Evolutionary conservation across 2,888 invertebrate species (phyloP).

Genomic region (Eurytoma californica): DNA sequence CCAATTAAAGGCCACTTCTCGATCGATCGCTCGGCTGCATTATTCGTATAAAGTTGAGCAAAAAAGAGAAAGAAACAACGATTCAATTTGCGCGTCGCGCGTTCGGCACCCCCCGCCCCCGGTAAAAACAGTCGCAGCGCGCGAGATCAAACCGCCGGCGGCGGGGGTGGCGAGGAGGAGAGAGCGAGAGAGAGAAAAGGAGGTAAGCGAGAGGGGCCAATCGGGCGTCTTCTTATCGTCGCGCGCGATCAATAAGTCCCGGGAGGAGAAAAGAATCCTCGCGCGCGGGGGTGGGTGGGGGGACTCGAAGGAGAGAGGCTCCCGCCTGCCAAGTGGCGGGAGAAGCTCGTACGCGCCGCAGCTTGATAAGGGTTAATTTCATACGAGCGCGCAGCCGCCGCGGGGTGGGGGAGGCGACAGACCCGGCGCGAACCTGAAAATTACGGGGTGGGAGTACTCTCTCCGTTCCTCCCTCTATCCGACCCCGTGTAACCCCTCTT

Average conservation of each 20-base stretch:
- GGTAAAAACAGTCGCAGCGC: slow-evolving; percentile 22
- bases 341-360: slow-evolving; percentile 40
- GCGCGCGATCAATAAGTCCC: slow-evolving; percentile 71
- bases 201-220: slow-evolving; percentile 64
- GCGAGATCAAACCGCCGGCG: slow-evolving; percentile 21
- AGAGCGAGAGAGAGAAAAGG: neutral
- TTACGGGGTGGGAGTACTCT: slow-evolving; percentile 45
- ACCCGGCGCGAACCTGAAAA: slow-evolving; percentile 46
- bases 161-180: neutral
- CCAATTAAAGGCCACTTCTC: neutral
- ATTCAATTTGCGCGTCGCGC: slow-evolving; percentile 41
- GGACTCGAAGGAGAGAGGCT: slow-evolving; percentile 17
- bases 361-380: slow-evolving; percentile 77
- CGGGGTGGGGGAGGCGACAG: slow-evolving; percentile 51
- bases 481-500: no score
- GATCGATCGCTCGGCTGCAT: slow-evolving; percentile 18
- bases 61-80: slow-evolving; percentile 12
- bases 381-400: slow-evolving; percentile 67
- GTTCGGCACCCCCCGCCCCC: neutral
- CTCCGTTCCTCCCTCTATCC: no score
- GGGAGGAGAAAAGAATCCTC: slow-evolving; percentile 56
- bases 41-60: slow-evolving; percentile 39
- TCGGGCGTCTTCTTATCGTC: slow-evolving; percentile 72
- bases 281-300: neutral
- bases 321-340: slow-evolving; percentile 52